These are phyloP conservation scores for Erinaceus europaeus DNA, from an alignment of 2,113 vertebrate genomes.

Conservation along the genomic window DNA sequence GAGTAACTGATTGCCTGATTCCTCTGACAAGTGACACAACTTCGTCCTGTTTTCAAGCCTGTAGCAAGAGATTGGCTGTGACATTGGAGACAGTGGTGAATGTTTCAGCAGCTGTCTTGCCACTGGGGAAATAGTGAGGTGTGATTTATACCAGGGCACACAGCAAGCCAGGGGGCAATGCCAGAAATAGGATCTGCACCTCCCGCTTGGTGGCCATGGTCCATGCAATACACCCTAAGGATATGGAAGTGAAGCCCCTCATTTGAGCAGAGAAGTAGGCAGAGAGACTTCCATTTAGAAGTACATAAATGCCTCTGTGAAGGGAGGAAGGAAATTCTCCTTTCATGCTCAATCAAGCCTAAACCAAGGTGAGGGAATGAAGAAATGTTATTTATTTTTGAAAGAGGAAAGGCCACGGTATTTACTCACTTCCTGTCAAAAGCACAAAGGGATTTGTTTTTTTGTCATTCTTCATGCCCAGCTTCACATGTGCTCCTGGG, in stretches of 20 bases:
- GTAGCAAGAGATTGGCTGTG: conserved; percentile 41
- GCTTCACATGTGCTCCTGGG: not conserved
- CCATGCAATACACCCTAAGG: not conserved
- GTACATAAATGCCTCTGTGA: conserved; percentile 7
- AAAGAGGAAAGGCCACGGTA: not conserved
- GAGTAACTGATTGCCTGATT: conserved; percentile 9
- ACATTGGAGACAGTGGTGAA: conserved; percentile 20
- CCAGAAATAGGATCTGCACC: conserved; percentile 28
- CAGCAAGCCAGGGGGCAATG: conserved; percentile 17
- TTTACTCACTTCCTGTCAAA: conserved; percentile 37
- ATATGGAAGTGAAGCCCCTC: not conserved
- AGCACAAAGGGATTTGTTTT: not conserved
- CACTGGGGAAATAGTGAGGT: not conserved
- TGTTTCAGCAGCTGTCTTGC: conserved; percentile 36
- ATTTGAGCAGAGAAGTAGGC: not conserved
- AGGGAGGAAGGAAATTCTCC: conserved; percentile 22
- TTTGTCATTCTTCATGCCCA: not conserved
- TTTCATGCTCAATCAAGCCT: conserved; percentile 40
- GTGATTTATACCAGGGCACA: conserved; percentile 41
- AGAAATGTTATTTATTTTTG: conserved; percentile 28
- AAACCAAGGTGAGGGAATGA: not conserved
- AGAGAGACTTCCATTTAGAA: conserved; percentile 22
- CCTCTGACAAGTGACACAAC: conserved; percentile 48
- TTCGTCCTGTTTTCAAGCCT: conserved; percentile 36
- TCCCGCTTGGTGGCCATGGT: not conserved